Evolutionary conservation across 1,140 invertebrate species (phyloP).

Genomic region (Palaemon carinicauda): DNA sequence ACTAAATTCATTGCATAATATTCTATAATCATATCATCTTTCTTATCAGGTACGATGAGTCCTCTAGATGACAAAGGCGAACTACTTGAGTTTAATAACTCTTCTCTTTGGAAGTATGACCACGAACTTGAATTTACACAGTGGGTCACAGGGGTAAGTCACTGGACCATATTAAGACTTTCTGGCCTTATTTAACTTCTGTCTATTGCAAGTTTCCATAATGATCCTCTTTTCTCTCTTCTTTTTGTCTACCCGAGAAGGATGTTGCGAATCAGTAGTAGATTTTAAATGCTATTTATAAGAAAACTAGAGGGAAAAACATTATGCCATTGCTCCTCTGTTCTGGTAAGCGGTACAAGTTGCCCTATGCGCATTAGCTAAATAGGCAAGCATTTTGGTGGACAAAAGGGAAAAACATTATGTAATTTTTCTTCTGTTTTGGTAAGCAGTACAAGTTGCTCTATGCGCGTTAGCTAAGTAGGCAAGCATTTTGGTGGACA

Average conservation of each 20-base stretch:
- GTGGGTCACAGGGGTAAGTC: slow-evolving; percentile 28
- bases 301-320: no score
- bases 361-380: no score
- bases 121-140: neutral
- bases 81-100: neutral
- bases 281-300: neutral
- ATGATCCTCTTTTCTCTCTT: neutral
- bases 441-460: no score
- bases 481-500: no score
- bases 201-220: neutral
- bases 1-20: neutral
- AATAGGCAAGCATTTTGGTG: no score
- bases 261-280: no score
- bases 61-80: neutral
- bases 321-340: neutral
- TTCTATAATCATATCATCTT: neutral
- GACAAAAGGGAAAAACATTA: no score
- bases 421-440: no score
- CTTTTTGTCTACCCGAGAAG: neutral
- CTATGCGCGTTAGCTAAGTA: no score
- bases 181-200: no score
- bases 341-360: no score
- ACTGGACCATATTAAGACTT: no score
- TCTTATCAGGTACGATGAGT: slow-evolving; percentile 30
- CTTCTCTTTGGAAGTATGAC: slow-evolving; percentile 33